phyloP scores from a whole-genome alignment of 2,888 invertebrate species.

The Nomada lathburiana region DNA sequence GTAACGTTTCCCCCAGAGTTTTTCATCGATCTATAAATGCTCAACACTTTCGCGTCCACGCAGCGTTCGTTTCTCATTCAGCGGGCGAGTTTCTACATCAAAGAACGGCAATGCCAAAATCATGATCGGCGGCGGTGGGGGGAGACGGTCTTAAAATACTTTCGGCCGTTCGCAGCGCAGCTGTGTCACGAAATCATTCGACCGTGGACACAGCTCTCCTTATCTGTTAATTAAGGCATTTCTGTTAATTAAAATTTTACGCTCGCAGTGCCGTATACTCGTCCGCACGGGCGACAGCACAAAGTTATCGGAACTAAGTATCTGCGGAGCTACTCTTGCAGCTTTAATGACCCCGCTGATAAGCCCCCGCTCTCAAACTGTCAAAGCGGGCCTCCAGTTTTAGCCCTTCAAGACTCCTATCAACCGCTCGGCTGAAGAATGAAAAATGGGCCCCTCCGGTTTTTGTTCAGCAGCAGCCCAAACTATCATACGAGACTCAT shows the following conservation, averaged over 20 bases:
- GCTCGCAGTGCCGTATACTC: conserved; percentile 58
- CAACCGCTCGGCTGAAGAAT: background rate
- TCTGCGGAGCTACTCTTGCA: conserved; percentile 43
- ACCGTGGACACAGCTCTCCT: conserved; percentile 63
- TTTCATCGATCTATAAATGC: conserved; percentile 4
- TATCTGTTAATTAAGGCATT: conserved; percentile 75
- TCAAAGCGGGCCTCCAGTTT: conserved; percentile 27
- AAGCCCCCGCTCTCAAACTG: conserved; percentile 28
- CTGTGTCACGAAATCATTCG: conserved; percentile 38
- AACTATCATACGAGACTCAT: too few species aligned
- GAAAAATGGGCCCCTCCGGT: too few species aligned
- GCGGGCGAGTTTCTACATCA: conserved; percentile 15
- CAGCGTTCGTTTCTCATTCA: conserved; percentile 34
- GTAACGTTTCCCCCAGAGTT: too few species aligned
- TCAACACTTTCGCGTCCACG: conserved; percentile 4
- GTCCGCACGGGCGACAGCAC: conserved; percentile 24
- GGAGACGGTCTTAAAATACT: conserved; percentile 55
- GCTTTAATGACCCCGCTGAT: conserved; percentile 55
- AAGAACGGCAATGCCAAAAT: conserved; percentile 19
- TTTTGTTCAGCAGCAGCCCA: background rate
- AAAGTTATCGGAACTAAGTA: conserved; percentile 52
- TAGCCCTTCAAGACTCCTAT: background rate
- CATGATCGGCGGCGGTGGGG: background rate
- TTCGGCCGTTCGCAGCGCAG: conserved; percentile 31
- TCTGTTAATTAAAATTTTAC: conserved; percentile 77